A percentile compares a stretch with the other conserved stretches of the same genome.
Evolutionary conservation across 2,113 vertebrate genomes (phyloP).

Genomic region (Oceanodroma tethys): DNA sequence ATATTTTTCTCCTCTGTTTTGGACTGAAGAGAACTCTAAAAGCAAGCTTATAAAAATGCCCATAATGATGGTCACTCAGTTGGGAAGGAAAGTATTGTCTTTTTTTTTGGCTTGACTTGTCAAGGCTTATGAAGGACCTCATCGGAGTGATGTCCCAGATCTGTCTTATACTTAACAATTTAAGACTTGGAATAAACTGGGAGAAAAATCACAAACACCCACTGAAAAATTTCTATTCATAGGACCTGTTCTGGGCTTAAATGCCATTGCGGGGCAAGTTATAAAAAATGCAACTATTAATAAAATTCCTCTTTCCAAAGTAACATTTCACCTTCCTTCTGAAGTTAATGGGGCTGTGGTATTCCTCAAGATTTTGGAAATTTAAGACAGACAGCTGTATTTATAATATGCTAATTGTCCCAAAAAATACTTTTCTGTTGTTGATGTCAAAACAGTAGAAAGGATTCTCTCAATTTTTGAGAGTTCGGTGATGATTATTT

Average conservation of each 20-base stretch:
- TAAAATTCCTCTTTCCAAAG: background rate
- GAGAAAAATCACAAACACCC: conserved; percentile 28
- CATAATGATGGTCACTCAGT: background rate
- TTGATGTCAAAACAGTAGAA: background rate
- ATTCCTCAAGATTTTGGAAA: background rate
- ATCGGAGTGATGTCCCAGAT: background rate
- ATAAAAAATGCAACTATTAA: background rate
- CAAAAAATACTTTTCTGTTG: background rate
- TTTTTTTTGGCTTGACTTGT: background rate
- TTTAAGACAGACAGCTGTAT: background rate
- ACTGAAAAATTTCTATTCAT: conserved; percentile 25
- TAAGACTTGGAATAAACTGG: background rate
- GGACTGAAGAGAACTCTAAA: background rate
- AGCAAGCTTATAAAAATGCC: background rate
- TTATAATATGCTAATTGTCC: background rate
- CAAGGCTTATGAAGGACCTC: background rate
- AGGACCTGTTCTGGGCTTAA: background rate
- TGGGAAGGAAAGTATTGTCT: background rate
- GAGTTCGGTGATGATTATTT: background rate
- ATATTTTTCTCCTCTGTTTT: background rate
- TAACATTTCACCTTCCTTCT: background rate
- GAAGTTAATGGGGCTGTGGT: background rate
- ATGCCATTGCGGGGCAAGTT: background rate
- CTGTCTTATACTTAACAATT: background rate
- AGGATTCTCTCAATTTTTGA: background rate